These are phyloP conservation scores for Ophioderma brevispina DNA, from an alignment of 35 echinoderm and acorn worm genomes.

Conservation along the genomic window DNA sequence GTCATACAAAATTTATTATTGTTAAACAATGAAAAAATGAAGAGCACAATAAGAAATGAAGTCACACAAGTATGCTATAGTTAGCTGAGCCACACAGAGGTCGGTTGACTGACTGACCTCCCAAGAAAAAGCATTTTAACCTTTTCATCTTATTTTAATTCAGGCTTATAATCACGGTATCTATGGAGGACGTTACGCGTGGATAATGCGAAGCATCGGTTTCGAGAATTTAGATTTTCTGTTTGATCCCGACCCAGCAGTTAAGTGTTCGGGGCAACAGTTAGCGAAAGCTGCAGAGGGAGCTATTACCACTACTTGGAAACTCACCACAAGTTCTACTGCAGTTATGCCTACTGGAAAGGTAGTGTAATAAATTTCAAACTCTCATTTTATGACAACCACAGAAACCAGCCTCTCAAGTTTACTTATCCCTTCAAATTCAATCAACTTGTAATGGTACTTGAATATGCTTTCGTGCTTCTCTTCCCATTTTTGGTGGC, in stretches of 20 bases:
- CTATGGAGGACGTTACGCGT: conserved; percentile 60
- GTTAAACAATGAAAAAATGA: too few species aligned
- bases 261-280: conserved; percentile 28
- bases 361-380: conserved; percentile 4
- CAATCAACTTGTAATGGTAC: too few species aligned
- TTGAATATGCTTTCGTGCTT: too few species aligned
- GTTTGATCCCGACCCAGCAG: background rate
- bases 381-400: background rate
- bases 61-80: too few species aligned
- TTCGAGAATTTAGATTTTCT: conserved; percentile 23
- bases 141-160: background rate
- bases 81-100: too few species aligned
- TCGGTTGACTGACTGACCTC: too few species aligned
- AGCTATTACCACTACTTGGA: conserved; percentile 41
- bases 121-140: too few species aligned
- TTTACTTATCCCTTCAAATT: too few species aligned
- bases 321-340: background rate
- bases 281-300: conserved; percentile 2
- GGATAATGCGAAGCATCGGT: conserved; percentile 59
- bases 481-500: too few species aligned
- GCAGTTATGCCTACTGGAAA: conserved; percentile 12
- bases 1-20: too few species aligned
- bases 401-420: too few species aligned
- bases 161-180: conserved; percentile 75
- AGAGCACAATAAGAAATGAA: too few species aligned